Evolutionary conservation across 2,888 invertebrate genomes (phyloP), one percentile per base, ranked within the genome.

Genomic region (Chalcis sispes): DNA sequence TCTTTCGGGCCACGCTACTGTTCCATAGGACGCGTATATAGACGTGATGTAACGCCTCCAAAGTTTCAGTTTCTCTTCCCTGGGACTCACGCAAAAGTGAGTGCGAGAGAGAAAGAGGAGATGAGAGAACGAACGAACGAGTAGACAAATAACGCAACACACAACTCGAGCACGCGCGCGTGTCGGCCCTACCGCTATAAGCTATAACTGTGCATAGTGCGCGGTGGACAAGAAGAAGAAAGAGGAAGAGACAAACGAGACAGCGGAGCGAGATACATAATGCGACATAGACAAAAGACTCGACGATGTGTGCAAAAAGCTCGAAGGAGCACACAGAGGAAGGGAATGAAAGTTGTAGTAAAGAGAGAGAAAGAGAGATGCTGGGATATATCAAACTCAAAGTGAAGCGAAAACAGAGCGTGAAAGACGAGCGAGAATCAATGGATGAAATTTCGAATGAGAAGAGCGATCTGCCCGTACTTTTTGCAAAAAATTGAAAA

Each of bases 241-340:
- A 36, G 52, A 67, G 71, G 65, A 54, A 58, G 62, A 59, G 71
- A 75, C 65, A 71, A 66, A 76, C 54, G 76, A 46, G 58, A 54
- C 48, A 36, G 4, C 13, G 66, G 65, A 66, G 59, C 72, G 54
- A 72, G 52, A 52, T 32, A 50, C 56, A 50, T 67, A 67, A 67
- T 54, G 48, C 56, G 76, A 67, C 72, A 29, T n/a, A 50, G 61
- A 66, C 56, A 62, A 66, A 76, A 50, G 62, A 71, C 56, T 20
- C 29, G 54, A n/a, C 36, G 66, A 72, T 65, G 62, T 40, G 46
- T 27, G 66, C 66, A 66, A 66, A 66, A 66, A 71, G 61, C 67
- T n/a, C 23, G 32, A 32, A 15, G 58, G 29, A 48, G 29, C 5
- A 42, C 20, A 46, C 40, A n/a, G n/a, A n/a, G 23, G n/a, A 50